Evolutionary conservation across 1,140 invertebrate genomes (phyloP), one percentile per base, ranked within the genome.

Genomic region (Scaptomyza montana): DNA sequence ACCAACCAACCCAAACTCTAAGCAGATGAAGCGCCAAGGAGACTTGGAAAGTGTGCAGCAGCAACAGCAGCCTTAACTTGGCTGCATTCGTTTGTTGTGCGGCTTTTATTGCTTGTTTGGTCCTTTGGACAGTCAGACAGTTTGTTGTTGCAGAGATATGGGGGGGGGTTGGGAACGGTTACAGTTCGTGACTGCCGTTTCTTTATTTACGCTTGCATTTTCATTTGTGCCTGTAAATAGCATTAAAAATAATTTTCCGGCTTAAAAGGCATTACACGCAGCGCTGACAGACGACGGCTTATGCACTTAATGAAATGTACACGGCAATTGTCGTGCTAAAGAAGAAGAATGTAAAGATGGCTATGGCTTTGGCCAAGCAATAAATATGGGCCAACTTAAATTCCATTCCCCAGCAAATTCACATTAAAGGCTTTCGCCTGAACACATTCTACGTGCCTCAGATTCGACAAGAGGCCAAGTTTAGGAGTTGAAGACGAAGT

Each of bases 271-370:
- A 65, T 72, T 67, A 74, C 75, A 74, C 71, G 66, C 74, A 69
- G 53, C 76, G 84, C 55, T 87, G 82, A 87, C 84, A 87, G 82
- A 57, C 79, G 79, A 79, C 73, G 82, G 84, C 84, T 87, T 87
- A 89, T 87, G 82, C 82, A 87, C 82, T 87, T 87, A 87, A 87
- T 87, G 82, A 89, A 87, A 87, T 89, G 82, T 89, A 87, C 79
- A 87, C 84, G 84, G 84, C 82, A 87, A 86, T 86, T 86, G 82
- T 82, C 70, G 63, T 47, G 30, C 64, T 28, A 12, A 63, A 45
- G 62, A 28, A 12, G 25, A 21, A 60, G 49, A 30, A 28, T 9
- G 45, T 13, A 30, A 66, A 56, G 60, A 66, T 61, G 71, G 69
- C 77, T 59, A 66, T 9, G 50, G 41, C 33, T 36, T 12, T 36